Evolutionary conservation across 1,140 invertebrate genomes (phyloP), one percentile per base, ranked within the genome.

Genomic region (Steinernema feltiae): DNA sequence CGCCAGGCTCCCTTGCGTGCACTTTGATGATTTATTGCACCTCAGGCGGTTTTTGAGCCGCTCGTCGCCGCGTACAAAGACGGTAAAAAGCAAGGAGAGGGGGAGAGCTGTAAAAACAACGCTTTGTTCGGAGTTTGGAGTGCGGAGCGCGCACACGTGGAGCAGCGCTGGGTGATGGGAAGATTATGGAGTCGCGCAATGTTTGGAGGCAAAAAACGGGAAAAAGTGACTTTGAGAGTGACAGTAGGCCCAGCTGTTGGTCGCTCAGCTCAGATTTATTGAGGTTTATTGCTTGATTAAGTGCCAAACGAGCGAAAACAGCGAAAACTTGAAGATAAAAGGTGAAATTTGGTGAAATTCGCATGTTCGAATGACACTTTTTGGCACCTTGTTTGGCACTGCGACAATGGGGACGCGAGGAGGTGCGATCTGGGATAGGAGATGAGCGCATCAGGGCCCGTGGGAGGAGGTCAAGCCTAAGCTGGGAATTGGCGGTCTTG

Each of bases 1-100:
- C 41, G 7, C n/a, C 7, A 12, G 7, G 41, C 41, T n/a, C 7
- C 7, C 41, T 7, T n/a, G 12, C 12, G 53, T 63, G 53, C 53
- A 63, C 53, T 63, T 63, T 63, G 15, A 15, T 63, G 53, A 63
- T 63, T 63, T 63, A 63, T 63, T 7, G 24, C n/a, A n/a, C 41
- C 53, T 27, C 7, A 27, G 53, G 53, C 24, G 53, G 53, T 63
- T 63, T 63, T 63, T 63, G 53, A 63, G 53, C 24, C 24, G 53
- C 53, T 7, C 2, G 53, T 21, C 53, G 12, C 15, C 15, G 2
- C 24, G 12, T 63, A 63, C 53, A 63, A 63, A 63, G 53, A 63
- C 53, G 53, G 53, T 63, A 63, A 63, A 63, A 63, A 63, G 53
- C 53, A 21, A 15, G 7, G 53, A n/a, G 3, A 27, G 3, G 24